Percentiles rank a stretch among this genome's conserved stretches.
Evolutionary conservation across 2,888 invertebrate genomes (phyloP).

Genomic region (Phania funesta): DNA sequence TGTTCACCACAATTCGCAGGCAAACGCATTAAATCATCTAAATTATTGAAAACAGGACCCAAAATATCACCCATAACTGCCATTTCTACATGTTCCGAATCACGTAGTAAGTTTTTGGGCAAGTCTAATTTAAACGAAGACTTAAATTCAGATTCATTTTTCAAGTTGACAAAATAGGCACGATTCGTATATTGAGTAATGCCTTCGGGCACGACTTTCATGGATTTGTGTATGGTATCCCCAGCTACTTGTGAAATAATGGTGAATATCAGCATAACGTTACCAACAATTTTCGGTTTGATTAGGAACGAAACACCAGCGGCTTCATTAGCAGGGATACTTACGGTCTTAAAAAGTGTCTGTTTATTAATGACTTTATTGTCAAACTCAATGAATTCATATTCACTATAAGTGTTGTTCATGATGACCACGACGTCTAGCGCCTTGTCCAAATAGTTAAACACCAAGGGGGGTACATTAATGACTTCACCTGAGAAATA

Average conservation of each 20-base stretch:
- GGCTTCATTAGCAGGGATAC: constrained; percentile 93
- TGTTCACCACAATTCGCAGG: too few relatives aligned
- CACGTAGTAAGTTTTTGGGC: constrained; percentile 85
- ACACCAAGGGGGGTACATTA: constrained; percentile 91
- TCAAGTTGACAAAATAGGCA: too few relatives aligned
- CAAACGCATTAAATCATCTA: too few relatives aligned
- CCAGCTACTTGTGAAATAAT: constrained; percentile 89
- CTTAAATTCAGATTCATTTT: too few relatives aligned
- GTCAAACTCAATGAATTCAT: too few relatives aligned
- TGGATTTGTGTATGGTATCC: too few relatives aligned
- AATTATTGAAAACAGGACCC: too few relatives aligned
- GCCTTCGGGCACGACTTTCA: constrained; percentile 93
- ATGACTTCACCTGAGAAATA: constrained; percentile 86
- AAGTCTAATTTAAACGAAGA: constrained; percentile 88
- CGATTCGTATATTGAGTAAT: constrained; percentile 86
- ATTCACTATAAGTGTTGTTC: constrained; percentile 87
- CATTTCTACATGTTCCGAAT: constrained; percentile 85
- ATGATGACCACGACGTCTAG: constrained; percentile 90
- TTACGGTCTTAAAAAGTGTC: constrained; percentile 92
- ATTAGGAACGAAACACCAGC: too few relatives aligned
- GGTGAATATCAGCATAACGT: constrained; percentile 86
- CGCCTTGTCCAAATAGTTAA: too few relatives aligned
- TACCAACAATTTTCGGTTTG: constrained; percentile 87
- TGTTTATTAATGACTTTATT: too few relatives aligned
- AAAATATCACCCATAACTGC: too few relatives aligned